A percentile compares a stretch with the other conserved stretches of the same genome.
Evolutionary conservation across 2,888 invertebrate genomes (phyloP).

Genomic region (Drosophila ustulata): DNA sequence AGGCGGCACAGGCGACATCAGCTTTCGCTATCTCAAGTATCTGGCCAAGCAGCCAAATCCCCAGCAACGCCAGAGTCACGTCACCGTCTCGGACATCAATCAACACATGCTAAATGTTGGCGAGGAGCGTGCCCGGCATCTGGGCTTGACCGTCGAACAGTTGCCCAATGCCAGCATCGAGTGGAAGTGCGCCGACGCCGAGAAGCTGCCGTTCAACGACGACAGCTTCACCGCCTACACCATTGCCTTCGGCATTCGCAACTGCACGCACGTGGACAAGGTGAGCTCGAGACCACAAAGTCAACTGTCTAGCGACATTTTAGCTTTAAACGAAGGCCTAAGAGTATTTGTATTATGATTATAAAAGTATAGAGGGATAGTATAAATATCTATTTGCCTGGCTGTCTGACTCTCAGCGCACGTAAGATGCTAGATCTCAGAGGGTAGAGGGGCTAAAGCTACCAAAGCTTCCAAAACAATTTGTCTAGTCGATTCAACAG

Average conservation of each 20-base stretch:
- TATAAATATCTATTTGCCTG: too few relatives aligned
- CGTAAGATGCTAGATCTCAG: too few relatives aligned
- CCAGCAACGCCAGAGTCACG: slow-evolving; percentile 86
- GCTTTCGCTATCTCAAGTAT: slow-evolving; percentile 94
- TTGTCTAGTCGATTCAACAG: too few relatives aligned
- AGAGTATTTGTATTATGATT: too few relatives aligned
- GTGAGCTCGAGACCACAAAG: slow-evolving; percentile 84
- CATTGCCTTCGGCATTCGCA: slow-evolving; percentile 98
- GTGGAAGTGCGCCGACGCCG: slow-evolving; percentile 94
- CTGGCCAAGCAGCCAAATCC: slow-evolving; percentile 86
- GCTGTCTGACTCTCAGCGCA: too few relatives aligned
- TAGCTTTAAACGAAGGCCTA: too few relatives aligned
- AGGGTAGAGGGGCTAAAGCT: too few relatives aligned
- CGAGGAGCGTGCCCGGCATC: slow-evolving; percentile 89
- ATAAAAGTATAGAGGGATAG: too few relatives aligned
- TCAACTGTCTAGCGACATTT: neutral
- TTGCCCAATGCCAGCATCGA: slow-evolving; percentile 87
- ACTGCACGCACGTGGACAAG: slow-evolving; percentile 96
- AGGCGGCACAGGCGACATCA: slow-evolving; percentile 99
- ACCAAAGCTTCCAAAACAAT: too few relatives aligned
- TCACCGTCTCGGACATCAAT: slow-evolving; percentile 96
- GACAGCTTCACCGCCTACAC: slow-evolving; percentile 96
- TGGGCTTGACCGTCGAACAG: slow-evolving; percentile 87
- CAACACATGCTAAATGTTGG: slow-evolving; percentile 98
- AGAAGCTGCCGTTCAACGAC: slow-evolving; percentile 91